phyloP scores from a whole-genome alignment of 1,140 invertebrate genomes.

The Drusus annulatus region DNA sequence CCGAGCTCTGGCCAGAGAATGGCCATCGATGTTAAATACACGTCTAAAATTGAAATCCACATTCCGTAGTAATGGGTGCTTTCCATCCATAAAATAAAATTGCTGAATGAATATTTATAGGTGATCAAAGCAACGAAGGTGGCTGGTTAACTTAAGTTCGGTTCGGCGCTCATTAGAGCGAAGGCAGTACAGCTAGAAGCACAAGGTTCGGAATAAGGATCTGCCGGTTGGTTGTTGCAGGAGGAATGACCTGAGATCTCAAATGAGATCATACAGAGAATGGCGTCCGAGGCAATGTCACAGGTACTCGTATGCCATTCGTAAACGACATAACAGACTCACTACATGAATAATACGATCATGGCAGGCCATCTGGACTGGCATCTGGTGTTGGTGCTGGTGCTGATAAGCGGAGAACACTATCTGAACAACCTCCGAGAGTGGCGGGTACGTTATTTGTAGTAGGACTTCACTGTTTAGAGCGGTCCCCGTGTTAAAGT shows the following conservation, averaged over 20 bases:
- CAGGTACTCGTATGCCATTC: neutral
- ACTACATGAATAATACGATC: too few relatives aligned
- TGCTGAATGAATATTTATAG: constrained; percentile 20
- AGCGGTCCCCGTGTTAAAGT: too few relatives aligned
- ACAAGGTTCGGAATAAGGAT: neutral
- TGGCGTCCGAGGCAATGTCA: neutral
- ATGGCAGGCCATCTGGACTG: too few relatives aligned
- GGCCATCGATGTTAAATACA: neutral
- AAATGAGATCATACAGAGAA: neutral
- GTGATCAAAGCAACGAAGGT: neutral
- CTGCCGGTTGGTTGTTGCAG: neutral
- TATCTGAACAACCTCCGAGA: too few relatives aligned
- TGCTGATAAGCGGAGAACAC: too few relatives aligned
- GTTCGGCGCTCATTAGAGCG: neutral
- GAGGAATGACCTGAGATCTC: neutral
- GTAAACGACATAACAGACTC: neutral
- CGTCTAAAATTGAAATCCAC: constrained; percentile 4
- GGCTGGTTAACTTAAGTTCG: neutral
- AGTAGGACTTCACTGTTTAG: too few relatives aligned
- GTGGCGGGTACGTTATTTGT: too few relatives aligned
- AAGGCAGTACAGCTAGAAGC: too few relatives aligned
- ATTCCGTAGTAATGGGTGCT: constrained; percentile 25
- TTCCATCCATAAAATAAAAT: constrained; percentile 33
- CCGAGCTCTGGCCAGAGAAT: too few relatives aligned
- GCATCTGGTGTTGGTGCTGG: too few relatives aligned